These are phyloP conservation scores for Drosophila multiciliata DNA, from an alignment of 2,888 invertebrate species.

Conservation along the genomic window DNA sequence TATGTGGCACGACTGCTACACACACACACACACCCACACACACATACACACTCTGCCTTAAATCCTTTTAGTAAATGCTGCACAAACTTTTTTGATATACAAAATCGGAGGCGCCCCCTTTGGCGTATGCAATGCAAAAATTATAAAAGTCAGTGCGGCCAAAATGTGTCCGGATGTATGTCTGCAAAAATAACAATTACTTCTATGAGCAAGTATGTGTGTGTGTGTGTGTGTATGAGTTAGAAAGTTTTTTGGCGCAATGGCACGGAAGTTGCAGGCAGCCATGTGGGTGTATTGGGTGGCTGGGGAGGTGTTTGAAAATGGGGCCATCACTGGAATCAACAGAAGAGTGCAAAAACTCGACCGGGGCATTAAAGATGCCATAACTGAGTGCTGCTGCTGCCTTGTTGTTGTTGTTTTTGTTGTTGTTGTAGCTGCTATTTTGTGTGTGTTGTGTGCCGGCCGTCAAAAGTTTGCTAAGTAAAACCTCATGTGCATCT, in stretches of 20 bases:
- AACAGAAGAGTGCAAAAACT: slow-evolving; percentile 55
- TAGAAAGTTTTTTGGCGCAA: slow-evolving; percentile 75
- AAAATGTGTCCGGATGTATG: slow-evolving; percentile 66
- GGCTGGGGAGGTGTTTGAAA: neutral
- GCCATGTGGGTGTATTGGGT: neutral
- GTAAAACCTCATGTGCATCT: slow-evolving; percentile 80
- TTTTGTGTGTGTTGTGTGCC: slow-evolving; percentile 21
- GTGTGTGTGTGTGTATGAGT: slow-evolving; percentile 22
- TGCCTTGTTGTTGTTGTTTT: slow-evolving; percentile 7
- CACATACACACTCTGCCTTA: slow-evolving; percentile 3
- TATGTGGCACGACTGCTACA: slow-evolving; percentile 20
- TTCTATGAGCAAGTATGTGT: slow-evolving; percentile 34
- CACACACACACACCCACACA: slow-evolving; percentile 7
- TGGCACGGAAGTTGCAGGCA: slow-evolving; percentile 63
- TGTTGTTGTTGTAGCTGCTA: slow-evolving; percentile 7
- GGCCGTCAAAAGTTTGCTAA: slow-evolving; percentile 72
- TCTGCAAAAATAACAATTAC: slow-evolving; percentile 65
- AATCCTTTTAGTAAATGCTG: slow-evolving; percentile 44
- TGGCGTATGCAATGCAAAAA: slow-evolving; percentile 61
- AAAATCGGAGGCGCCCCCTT: slow-evolving; percentile 56
- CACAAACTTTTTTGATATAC: slow-evolving; percentile 62
- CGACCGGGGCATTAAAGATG: slow-evolving; percentile 73
- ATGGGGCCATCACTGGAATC: slow-evolving; percentile 19
- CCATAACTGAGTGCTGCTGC: slow-evolving; percentile 62
- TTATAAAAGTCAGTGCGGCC: slow-evolving; percentile 54